phyloP scores from a whole-genome alignment of 2,888 invertebrate genomes.

The Blastobasis adustella region DNA sequence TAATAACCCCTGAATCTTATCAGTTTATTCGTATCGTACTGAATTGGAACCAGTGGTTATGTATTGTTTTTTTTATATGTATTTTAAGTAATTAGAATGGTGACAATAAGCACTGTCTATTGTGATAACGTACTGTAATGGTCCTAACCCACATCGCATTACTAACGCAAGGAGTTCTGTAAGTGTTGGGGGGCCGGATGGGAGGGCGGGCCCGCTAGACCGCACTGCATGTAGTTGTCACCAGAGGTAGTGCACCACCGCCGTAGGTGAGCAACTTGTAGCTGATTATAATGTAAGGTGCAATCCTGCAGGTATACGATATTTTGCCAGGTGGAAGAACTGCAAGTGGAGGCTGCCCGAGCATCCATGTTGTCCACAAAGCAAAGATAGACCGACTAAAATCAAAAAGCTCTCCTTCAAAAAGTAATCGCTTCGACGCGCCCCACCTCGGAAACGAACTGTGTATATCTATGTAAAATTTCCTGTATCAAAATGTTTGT shows the following conservation, averaged over 20 bases:
- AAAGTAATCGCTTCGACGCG: constrained; percentile 67
- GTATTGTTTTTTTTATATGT: too few species aligned
- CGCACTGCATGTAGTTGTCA: constrained; percentile 49
- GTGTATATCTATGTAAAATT: constrained; percentile 60
- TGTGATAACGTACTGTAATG: constrained; percentile 12
- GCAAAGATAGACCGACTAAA: constrained; percentile 72
- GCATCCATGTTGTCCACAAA: constrained; percentile 79
- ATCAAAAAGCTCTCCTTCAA: constrained; percentile 67
- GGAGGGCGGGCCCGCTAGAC: too few species aligned
- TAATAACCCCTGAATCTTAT: too few species aligned
- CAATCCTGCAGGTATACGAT: constrained; percentile 84
- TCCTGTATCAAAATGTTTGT: constrained; percentile 58
- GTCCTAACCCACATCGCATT: constrained; percentile 2
- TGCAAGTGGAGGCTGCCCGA: constrained; percentile 84
- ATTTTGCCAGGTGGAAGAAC: constrained; percentile 90
- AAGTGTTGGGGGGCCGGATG: constrained; percentile 6
- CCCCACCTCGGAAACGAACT: constrained; percentile 37
- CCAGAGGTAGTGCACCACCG: constrained; percentile 31
- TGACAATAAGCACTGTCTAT: constrained; percentile 20
- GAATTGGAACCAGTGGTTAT: too few species aligned
- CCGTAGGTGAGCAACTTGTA: constrained; percentile 63
- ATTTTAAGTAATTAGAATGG: constrained; percentile 6
- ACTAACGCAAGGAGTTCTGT: constrained; percentile 12
- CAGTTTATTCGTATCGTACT: too few species aligned
- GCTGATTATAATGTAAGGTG: constrained; percentile 73